Percentiles rank a stretch among this genome's conserved stretches.
phyloP scores from a whole-genome alignment of 2,113 vertebrate species.

The Uria lomvia region DNA sequence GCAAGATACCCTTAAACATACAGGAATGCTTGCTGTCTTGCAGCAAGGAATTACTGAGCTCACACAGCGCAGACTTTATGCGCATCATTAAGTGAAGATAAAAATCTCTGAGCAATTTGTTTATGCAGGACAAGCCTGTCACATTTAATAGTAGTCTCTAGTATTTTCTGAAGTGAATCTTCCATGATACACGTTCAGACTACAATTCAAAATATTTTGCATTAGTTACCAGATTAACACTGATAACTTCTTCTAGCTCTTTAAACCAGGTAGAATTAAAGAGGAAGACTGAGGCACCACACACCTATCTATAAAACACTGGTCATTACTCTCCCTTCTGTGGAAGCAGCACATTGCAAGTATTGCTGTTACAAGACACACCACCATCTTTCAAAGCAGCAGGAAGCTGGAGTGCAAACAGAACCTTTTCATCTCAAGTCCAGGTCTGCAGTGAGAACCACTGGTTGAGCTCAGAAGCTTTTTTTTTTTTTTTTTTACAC shows the following conservation, averaged over 20 bases:
- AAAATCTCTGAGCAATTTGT: neutral
- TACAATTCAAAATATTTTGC: neutral
- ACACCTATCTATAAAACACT: neutral
- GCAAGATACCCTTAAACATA: neutral
- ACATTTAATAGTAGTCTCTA: neutral
- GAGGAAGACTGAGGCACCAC: neutral
- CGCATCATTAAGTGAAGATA: neutral
- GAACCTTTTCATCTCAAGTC: neutral
- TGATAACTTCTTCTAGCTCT: neutral
- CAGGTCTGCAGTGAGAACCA: neutral
- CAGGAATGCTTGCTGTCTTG: neutral
- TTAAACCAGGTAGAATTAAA: neutral
- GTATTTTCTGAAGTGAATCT: neutral
- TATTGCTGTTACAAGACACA: neutral
- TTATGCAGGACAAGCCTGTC: neutral
- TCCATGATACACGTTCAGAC: accelerated
- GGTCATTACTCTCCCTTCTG: neutral
- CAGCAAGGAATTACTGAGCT: neutral
- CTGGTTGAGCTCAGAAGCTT: neutral
- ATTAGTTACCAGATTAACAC: neutral
- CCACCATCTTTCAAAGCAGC: neutral
- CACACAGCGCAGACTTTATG: neutral
- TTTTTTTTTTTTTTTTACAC: neutral
- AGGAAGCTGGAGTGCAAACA: neutral
- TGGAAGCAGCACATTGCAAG: neutral